Percentiles rank a stretch among this genome's conserved stretches.
These are phyloP conservation scores for Sparus aurata DNA, from an alignment of 2,797 vertebrate species.

Conservation along the genomic window DNA sequence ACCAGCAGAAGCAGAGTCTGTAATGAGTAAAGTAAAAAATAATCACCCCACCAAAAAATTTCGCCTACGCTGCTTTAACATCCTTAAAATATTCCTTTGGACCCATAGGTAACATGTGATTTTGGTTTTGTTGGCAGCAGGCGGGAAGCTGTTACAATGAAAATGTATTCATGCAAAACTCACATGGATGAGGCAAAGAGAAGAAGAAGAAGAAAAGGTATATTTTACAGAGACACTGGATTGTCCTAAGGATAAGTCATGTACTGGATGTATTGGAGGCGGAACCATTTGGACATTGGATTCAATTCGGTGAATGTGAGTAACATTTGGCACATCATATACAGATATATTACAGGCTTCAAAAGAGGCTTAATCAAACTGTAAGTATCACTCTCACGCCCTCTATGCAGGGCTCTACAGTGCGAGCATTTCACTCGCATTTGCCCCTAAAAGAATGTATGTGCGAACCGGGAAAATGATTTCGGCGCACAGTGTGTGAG, in stretches of 20 bases:
- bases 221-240: slow-evolving; percentile 4
- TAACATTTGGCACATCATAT: neutral
- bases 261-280: neutral
- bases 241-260: neutral
- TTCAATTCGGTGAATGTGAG: neutral
- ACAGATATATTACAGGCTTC: neutral
- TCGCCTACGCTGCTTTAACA: neutral
- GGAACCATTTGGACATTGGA: neutral
- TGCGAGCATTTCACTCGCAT: too few species aligned
- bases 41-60: slow-evolving; percentile 16
- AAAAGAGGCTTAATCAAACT: slow-evolving; percentile 10
- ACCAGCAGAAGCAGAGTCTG: neutral
- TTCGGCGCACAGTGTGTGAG: too few species aligned
- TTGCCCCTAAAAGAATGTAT: too few species aligned
- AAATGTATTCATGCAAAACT: neutral
- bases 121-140: slow-evolving; percentile 24
- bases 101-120: slow-evolving; percentile 9
- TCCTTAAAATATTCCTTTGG: slow-evolving; percentile 23
- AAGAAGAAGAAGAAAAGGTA: neutral
- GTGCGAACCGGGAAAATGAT: too few species aligned
- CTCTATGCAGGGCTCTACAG: too few species aligned
- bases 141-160: neutral
- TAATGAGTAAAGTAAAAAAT: slow-evolving; percentile 25
- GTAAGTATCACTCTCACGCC: neutral
- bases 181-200: neutral